Evolutionary conservation across 2,888 invertebrate genomes (phyloP), one percentile per base, ranked within the genome.

Genomic region (Dione vanillae): DNA sequence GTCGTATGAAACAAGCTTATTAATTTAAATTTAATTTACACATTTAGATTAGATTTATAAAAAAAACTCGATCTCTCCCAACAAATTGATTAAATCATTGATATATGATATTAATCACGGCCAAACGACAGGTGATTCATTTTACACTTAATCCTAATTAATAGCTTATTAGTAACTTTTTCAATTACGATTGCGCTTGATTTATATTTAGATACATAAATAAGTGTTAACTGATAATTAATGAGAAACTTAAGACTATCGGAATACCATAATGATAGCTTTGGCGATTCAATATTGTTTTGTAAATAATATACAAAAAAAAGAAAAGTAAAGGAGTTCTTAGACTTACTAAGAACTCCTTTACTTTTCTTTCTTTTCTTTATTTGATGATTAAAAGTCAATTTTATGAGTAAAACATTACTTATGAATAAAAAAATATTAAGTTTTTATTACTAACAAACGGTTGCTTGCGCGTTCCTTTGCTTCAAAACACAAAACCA

Each of bases 71-170:
- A 62, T 54, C 54, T 62, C 51, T 56, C 40, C 14, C 45, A 65
- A 69, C 37, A 69, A 69, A 64, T 69, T 54, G 47, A 72, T 72
- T 72, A 61, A 51, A 62, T 62, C 47, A 66, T 47, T 62, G 56
- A 67, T 65, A 71, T 65, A 67, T 59, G 64, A 67, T 67, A 67
- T 67, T 69, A 59, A 69, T 62, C 62, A 69, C 56, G 47, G 56
- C 12, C 58, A 47, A 49, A 47, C 76, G 85, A 86, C 87, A 88
- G 87, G 83, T 85, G 81, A 88, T 88, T 86, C 81, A 82, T 90
- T 87, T 84, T 80, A 79, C 86, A 81, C 83, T 83, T 89, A 91
- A 90, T 87, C 85, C 90, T 90, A 87, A 92, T 91, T 90, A 91
- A 92, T 92, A 82, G 90, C 74, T 87, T 89, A 88, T 91, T 90